Conservation (phyloP, 2,113 vertebrate species). For the Pterocles gutturalis region DNA sequence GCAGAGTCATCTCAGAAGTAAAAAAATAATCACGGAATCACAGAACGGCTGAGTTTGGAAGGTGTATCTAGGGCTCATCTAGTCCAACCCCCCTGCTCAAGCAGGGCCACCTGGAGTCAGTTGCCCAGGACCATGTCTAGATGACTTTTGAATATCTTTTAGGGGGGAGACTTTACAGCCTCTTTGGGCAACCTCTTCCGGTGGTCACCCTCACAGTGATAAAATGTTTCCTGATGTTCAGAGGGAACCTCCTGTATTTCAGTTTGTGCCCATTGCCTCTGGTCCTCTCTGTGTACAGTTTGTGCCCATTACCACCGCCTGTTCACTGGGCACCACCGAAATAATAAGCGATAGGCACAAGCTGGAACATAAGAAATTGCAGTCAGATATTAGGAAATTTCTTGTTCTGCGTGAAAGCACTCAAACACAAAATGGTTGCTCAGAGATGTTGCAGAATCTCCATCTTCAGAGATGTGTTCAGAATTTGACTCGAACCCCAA, state of each 20-base stretch:
- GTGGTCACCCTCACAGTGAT: background rate
- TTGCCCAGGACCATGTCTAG: accelerated
- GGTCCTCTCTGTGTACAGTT: accelerated
- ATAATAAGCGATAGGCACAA: background rate
- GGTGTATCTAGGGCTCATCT: background rate
- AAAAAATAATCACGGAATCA: background rate
- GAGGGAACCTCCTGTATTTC: background rate
- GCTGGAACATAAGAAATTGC: background rate
- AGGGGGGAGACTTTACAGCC: background rate
- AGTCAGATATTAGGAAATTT: background rate
- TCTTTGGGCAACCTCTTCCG: background rate
- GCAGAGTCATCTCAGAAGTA: background rate
- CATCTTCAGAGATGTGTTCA: background rate
- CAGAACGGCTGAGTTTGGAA: background rate
- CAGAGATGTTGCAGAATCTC: background rate
- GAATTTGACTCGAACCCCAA: accelerated
- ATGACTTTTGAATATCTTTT: background rate
- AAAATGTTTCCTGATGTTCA: background rate
- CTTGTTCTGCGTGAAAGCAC: background rate
- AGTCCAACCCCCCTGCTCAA: background rate
- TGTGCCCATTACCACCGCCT: background rate
- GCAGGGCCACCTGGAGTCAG: background rate
- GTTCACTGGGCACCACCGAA: background rate
- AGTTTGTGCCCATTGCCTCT: background rate
- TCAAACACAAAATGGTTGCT: background rate